These are phyloP conservation scores for Denticeps clupeoides DNA, from an alignment of 2,797 vertebrate species.

Conservation along the genomic window DNA sequence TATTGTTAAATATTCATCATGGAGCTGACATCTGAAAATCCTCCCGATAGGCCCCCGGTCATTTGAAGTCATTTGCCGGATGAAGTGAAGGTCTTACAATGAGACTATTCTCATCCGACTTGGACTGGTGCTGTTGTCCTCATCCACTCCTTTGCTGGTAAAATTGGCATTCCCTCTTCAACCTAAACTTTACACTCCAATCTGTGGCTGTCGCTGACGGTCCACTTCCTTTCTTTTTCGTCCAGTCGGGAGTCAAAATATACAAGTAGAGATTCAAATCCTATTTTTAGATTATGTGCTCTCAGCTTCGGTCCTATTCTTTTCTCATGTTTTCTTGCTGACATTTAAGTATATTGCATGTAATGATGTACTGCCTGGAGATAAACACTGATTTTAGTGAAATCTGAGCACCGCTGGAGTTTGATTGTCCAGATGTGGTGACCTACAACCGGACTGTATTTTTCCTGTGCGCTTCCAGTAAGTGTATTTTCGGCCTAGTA, in stretches of 20 bases:
- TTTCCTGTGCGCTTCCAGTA: conserved; percentile 48
- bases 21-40: no score
- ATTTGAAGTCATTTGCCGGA: conserved; percentile 8
- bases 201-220: conserved; percentile 43
- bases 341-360: conserved; percentile 47
- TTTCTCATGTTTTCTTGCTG: conserved; percentile 49
- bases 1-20: no score
- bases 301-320: conserved; percentile 22
- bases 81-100: conserved; percentile 2
- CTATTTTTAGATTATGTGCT: conserved; percentile 38
- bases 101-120: conserved; percentile 15
- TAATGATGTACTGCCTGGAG: conserved; percentile 56
- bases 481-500: no score
- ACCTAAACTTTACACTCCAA: conserved; percentile 28
- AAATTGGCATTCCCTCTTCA: conserved; percentile 29
- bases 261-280: conserved; percentile 29
- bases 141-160: conserved; percentile 22
- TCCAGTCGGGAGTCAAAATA: conserved; percentile 21
- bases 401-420: conserved; percentile 49
- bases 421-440: conserved; percentile 45
- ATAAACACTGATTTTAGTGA: conserved; percentile 57
- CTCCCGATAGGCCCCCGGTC: conserved; percentile 1
- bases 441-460: conserved; percentile 48
- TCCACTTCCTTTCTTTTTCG: background rate
- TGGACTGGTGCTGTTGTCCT: conserved; percentile 13